phyloP scores from a whole-genome alignment of 2,888 invertebrate genomes.

The Lypha dubia region DNA sequence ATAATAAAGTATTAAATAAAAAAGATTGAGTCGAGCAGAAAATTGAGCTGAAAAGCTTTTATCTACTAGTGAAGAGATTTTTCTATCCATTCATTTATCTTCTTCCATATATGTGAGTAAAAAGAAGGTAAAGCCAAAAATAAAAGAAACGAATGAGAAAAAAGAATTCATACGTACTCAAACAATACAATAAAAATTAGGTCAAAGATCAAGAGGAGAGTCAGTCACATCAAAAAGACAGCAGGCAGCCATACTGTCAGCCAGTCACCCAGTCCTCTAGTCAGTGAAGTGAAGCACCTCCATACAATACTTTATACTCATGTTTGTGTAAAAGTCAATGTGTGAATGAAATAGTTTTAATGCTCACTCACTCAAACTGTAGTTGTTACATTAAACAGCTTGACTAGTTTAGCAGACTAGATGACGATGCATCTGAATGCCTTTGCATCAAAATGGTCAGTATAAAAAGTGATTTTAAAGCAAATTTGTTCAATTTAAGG shows the following conservation, averaged over 20 bases:
- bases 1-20: slow-evolving; percentile 70
- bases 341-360: slow-evolving; percentile 49
- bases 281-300: slow-evolving; percentile 40
- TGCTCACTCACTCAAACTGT: slow-evolving; percentile 22
- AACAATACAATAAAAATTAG: slow-evolving; percentile 71
- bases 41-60: slow-evolving; percentile 71
- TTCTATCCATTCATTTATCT: slow-evolving; percentile 40
- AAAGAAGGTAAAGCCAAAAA: not conserved
- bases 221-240: slow-evolving; percentile 64
- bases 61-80: slow-evolving; percentile 61
- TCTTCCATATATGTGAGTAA: slow-evolving; percentile 24
- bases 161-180: slow-evolving; percentile 34
- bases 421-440: slow-evolving; percentile 33
- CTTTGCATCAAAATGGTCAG: not conserved
- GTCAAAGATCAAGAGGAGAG: slow-evolving; percentile 74
- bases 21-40: slow-evolving; percentile 71
- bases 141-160: slow-evolving; percentile 16
- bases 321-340: slow-evolving; percentile 9
- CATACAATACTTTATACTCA: not conserved
- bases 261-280: slow-evolving; percentile 34
- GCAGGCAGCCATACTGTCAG: slow-evolving; percentile 27
- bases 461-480: not conserved
- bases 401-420: slow-evolving; percentile 56
- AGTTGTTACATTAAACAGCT: slow-evolving; percentile 46
- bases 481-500: not conserved